Evolutionary conservation across 2,113 vertebrate genomes (phyloP).

Genomic region (Toxostoma redivivum): DNA sequence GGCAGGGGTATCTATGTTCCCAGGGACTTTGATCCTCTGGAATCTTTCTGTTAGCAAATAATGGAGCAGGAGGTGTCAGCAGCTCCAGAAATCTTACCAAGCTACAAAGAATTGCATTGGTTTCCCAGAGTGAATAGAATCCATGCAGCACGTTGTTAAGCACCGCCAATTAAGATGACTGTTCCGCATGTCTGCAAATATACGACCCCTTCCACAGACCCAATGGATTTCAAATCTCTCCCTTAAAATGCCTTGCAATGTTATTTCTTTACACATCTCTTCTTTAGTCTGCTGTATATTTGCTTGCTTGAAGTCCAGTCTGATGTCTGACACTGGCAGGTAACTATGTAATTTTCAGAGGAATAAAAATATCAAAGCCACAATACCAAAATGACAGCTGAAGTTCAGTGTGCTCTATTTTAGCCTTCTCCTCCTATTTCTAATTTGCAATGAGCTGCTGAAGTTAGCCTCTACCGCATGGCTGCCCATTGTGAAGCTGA

Average conservation of each 20-base stretch:
- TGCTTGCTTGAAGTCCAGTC: background rate
- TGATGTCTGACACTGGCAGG: background rate
- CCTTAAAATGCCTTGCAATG: background rate
- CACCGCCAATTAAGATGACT: background rate
- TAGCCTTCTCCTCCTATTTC: constrained; percentile 14
- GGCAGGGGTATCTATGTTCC: background rate
- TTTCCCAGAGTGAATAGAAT: background rate
- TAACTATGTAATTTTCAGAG: constrained; percentile 50
- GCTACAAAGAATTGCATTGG: background rate
- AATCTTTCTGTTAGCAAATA: background rate
- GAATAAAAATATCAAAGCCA: constrained; percentile 45
- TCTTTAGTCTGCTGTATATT: background rate
- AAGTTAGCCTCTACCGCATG: background rate
- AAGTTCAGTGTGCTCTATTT: constrained; percentile 33
- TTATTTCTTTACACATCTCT: background rate
- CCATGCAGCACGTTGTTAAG: background rate
- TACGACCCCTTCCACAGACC: background rate
- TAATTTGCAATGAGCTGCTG: constrained; percentile 35
- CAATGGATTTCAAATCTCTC: background rate
- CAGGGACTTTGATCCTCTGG: background rate
- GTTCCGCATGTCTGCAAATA: background rate
- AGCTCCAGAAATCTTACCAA: background rate
- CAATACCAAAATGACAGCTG: constrained; percentile 53
- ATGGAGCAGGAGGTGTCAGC: background rate
- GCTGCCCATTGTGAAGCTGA: background rate